phyloP scores from a whole-genome alignment of 1,140 invertebrate species.

The Druon quercuslanigerum region DNA sequence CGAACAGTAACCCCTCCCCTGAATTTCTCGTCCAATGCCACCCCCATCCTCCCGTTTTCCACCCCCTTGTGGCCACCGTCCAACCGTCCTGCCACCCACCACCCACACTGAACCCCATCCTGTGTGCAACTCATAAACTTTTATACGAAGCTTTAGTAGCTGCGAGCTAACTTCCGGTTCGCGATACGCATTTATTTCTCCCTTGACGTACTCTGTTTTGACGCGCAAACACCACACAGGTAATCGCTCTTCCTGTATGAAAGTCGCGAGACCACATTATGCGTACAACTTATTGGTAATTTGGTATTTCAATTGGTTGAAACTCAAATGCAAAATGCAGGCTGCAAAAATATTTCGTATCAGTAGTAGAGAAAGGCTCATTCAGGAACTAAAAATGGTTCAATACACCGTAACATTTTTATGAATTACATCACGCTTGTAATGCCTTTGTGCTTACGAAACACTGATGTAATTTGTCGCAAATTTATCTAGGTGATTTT shows the following conservation, averaged over 20 bases:
- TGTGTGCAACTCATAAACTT: conserved; percentile 68
- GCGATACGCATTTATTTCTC: conserved; percentile 56
- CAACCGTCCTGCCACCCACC: conserved; percentile 13
- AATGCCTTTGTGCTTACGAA: too few relatives aligned
- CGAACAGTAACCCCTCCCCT: conserved; percentile 41
- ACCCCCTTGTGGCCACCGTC: conserved; percentile 12
- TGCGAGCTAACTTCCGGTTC: conserved; percentile 65
- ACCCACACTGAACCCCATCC: conserved; percentile 13
- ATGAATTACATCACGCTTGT: too few relatives aligned
- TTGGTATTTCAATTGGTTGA: conserved; percentile 17
- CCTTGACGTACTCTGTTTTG: conserved; percentile 20
- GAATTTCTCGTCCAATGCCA: conserved; percentile 34
- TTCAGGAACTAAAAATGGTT: too few relatives aligned
- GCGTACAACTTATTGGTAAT: not conserved
- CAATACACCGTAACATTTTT: too few relatives aligned
- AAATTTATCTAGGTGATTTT: too few relatives aligned
- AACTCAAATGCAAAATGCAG: not conserved
- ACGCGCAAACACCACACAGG: conserved; percentile 16
- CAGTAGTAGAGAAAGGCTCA: not conserved
- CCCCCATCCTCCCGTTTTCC: conserved; percentile 34
- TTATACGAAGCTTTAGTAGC: conserved; percentile 69
- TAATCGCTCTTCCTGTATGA: conserved; percentile 22
- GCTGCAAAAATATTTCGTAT: not conserved
- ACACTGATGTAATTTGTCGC: too few relatives aligned
- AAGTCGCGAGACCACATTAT: conserved; percentile 1